Percentiles rank a stretch among this genome's conserved stretches.
These are phyloP conservation scores for Cavia porcellus DNA, from an alignment of 2,113 vertebrate genomes.

Conservation along the genomic window DNA sequence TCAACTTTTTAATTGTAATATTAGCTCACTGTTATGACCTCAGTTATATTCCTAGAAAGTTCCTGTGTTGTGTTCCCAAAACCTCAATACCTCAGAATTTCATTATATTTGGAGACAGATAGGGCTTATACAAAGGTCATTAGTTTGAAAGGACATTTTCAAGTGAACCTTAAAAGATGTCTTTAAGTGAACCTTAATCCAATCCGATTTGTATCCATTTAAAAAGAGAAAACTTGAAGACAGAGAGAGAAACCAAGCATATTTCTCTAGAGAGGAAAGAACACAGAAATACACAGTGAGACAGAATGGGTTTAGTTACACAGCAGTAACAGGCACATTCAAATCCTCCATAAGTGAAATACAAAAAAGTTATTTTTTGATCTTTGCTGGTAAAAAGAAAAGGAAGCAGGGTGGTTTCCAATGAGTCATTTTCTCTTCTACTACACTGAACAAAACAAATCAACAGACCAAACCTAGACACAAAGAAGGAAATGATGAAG, in stretches of 20 bases:
- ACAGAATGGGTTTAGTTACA: not conserved
- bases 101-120: not conserved
- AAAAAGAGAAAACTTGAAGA: not conserved
- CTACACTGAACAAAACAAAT: not conserved
- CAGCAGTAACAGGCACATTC: not conserved
- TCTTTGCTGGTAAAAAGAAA: not conserved
- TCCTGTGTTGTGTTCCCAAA: not conserved
- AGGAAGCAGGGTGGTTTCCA: not conserved
- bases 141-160: not conserved
- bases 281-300: not conserved
- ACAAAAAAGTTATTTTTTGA: not conserved
- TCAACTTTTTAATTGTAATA: constrained; percentile 19
- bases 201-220: not conserved
- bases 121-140: not conserved
- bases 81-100: not conserved
- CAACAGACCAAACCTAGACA: not conserved
- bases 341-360: not conserved
- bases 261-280: rapidly evolving
- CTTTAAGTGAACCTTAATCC: not conserved
- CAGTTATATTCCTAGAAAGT: not conserved
- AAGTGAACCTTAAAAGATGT: not conserved
- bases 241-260: not conserved
- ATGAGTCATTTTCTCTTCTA: not conserved
- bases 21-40: not conserved
- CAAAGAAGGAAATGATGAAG: not conserved